Evolutionary conservation across 2,888 invertebrate species (phyloP).

Genomic region (Falcaria lacertinaria): DNA sequence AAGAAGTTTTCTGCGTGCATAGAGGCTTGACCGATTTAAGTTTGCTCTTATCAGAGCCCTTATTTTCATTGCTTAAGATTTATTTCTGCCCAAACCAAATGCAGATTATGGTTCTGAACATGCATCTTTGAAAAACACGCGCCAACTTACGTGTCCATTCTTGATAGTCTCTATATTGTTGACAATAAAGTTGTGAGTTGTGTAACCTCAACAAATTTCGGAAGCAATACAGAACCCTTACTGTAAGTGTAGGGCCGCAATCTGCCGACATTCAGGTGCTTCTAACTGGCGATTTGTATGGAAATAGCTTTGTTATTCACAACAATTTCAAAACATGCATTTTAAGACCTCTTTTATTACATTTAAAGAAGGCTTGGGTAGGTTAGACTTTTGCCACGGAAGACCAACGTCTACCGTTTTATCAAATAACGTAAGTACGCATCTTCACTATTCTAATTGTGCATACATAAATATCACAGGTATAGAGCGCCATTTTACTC

Average conservation of each 20-base stretch:
- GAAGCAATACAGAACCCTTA: constrained; percentile 38
- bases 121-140: background rate
- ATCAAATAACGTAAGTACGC: no score
- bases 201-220: constrained; percentile 11
- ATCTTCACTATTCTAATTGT: no score
- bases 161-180: constrained; percentile 11
- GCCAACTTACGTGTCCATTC: background rate
- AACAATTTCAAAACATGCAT: background rate
- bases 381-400: no score
- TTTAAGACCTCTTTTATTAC: no score
- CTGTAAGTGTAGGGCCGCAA: constrained; percentile 66
- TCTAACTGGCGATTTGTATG: constrained; percentile 31
- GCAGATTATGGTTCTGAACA: background rate
- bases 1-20: constrained; percentile 19
- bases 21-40: constrained; percentile 7
- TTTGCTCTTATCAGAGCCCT: constrained; percentile 11
- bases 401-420: no score
- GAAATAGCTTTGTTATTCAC: constrained; percentile 41
- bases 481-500: no score
- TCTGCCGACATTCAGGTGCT: constrained; percentile 71
- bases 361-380: no score
- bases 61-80: constrained; percentile 16
- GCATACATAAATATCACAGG: no score
- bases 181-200: constrained; percentile 21
- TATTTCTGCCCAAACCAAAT: constrained; percentile 18